phyloP scores from a whole-genome alignment of 2,797 vertebrate genomes.

The Pseudomugil tenellus region DNA sequence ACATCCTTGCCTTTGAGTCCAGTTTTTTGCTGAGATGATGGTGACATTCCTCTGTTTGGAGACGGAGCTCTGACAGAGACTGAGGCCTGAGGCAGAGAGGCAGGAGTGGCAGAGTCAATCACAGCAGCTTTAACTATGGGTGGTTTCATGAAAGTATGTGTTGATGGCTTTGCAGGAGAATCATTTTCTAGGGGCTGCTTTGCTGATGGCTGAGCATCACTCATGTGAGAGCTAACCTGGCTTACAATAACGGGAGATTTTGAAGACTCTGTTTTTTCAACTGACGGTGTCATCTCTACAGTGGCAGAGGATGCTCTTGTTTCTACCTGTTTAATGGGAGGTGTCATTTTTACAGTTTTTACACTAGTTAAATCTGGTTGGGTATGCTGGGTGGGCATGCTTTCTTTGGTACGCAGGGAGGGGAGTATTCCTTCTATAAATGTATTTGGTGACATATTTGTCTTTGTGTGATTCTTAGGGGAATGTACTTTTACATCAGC shows the following conservation, averaged over 20 bases:
- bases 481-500: slow-evolving; percentile 35
- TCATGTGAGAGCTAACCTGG: slow-evolving; percentile 36
- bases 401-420: slow-evolving; percentile 14
- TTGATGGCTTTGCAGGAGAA: slow-evolving; percentile 60
- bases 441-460: slow-evolving; percentile 6
- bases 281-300: slow-evolving; percentile 38
- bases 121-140: slow-evolving; percentile 67
- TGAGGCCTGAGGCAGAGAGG: slow-evolving; percentile 69
- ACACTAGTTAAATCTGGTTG: slow-evolving; percentile 22
- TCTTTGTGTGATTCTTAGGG: slow-evolving; percentile 29
- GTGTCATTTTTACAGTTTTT: slow-evolving; percentile 22
- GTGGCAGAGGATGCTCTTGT: slow-evolving; percentile 32
- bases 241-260: slow-evolving; percentile 9
- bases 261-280: slow-evolving; percentile 31
- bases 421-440: slow-evolving; percentile 19
- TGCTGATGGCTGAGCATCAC: slow-evolving; percentile 45
- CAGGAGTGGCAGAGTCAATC: slow-evolving; percentile 73
- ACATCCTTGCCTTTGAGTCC: slow-evolving; percentile 68
- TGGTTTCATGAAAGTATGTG: slow-evolving; percentile 71
- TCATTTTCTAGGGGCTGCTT: slow-evolving; percentile 45
- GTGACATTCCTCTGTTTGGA: slow-evolving; percentile 76
- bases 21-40: slow-evolving; percentile 76
- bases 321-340: slow-evolving; percentile 21
- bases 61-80: slow-evolving; percentile 67
- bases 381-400: background rate